Percentiles rank a stretch among this genome's conserved stretches.
Evolutionary conservation across 1,140 invertebrate species (phyloP).

Genomic region (Meloidogyne floridensis): DNA sequence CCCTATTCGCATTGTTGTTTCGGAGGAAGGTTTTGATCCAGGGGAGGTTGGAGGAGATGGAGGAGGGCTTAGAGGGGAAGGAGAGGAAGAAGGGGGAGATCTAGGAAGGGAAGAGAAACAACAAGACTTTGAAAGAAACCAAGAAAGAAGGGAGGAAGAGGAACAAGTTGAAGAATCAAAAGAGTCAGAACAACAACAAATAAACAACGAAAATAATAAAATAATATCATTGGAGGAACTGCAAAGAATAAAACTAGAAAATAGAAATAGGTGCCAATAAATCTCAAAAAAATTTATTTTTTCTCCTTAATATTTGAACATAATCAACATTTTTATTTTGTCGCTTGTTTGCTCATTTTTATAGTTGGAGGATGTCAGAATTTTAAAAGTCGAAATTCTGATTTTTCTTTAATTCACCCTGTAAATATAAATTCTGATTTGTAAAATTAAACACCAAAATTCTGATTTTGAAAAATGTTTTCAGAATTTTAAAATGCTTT

Average conservation of each 20-base stretch:
- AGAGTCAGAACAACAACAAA: not conserved
- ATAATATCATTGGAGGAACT: not conserved
- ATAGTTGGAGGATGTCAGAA: too few relatives aligned
- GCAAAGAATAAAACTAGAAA: not conserved
- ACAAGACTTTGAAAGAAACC: not conserved
- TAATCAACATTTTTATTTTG: not conserved
- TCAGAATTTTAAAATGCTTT: too few relatives aligned
- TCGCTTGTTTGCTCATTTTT: not conserved
- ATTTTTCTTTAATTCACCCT: too few relatives aligned
- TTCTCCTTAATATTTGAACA: not conserved
- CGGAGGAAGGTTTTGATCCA: not conserved
- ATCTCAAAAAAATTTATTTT: not conserved
- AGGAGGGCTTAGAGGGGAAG: too few relatives aligned
- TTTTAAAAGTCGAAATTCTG: too few relatives aligned
- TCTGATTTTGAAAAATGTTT: too few relatives aligned
- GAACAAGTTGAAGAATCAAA: not conserved
- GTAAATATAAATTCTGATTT: too few relatives aligned
- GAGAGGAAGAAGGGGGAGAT: too few relatives aligned
- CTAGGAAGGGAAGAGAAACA: not conserved
- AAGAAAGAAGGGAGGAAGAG: not conserved
- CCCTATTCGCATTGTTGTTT: constrained; percentile 24
- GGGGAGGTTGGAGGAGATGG: too few relatives aligned
- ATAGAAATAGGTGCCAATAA: not conserved
- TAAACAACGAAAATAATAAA: too few relatives aligned
- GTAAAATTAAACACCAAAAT: too few relatives aligned